phyloP scores from a whole-genome alignment of 1,140 invertebrate genomes.

The Trichogramma pretiosum region DNA sequence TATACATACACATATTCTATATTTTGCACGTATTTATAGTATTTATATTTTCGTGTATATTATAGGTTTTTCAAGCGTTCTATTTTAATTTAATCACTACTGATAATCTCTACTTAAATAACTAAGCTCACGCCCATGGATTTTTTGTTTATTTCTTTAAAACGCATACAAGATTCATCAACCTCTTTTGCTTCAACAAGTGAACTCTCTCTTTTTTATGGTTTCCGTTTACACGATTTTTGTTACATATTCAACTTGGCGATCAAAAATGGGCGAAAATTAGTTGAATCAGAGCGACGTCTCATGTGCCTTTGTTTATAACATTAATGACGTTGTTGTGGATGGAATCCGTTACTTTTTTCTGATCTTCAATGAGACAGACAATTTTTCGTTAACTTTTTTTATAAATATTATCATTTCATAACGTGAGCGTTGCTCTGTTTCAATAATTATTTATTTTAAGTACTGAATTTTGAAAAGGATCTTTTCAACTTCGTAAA shows the following conservation, averaged over 20 bases:
- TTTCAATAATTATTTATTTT: too few species aligned
- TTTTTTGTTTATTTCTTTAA: too few species aligned
- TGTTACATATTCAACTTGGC: too few species aligned
- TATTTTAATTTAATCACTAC: constrained; percentile 37
- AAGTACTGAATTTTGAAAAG: too few species aligned
- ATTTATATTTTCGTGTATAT: constrained; percentile 15
- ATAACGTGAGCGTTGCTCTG: too few species aligned
- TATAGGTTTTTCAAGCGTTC: constrained; percentile 41
- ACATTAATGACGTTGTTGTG: constrained; percentile 23
- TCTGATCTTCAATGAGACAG: too few species aligned
- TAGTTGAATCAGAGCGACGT: constrained; percentile 29
- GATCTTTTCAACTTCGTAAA: too few species aligned
- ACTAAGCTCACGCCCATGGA: constrained; percentile 22
- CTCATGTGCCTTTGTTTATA: not conserved
- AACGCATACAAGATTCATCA: constrained; percentile 15
- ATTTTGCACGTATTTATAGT: constrained; percentile 15
- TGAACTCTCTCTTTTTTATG: too few species aligned
- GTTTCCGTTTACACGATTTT: not conserved
- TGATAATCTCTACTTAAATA: constrained; percentile 33
- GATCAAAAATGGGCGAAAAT: too few species aligned
- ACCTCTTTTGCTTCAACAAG: constrained; percentile 6
- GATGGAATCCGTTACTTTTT: constrained; percentile 35
- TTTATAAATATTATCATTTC: too few species aligned
- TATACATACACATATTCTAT: constrained; percentile 17
- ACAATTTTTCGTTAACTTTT: too few species aligned